A percentile compares a stretch with the other conserved stretches of the same genome.
phyloP scores from a whole-genome alignment of 2,888 invertebrate species.

The Tinea pellionella region DNA sequence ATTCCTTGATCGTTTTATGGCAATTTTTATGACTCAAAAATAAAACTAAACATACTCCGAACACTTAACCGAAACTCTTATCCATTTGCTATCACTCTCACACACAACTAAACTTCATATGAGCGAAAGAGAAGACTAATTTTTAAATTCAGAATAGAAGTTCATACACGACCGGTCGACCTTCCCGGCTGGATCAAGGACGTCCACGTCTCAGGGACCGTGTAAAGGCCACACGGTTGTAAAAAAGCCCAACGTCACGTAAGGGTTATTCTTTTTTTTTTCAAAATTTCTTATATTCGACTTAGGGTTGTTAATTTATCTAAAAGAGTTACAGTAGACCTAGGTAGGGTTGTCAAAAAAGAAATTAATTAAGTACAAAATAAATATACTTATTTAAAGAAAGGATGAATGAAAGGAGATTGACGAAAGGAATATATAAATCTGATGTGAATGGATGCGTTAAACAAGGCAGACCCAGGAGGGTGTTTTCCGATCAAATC shows the following conservation, averaged over 20 bases:
- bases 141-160: background rate
- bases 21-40: slow-evolving; percentile 45
- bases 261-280: background rate
- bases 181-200: slow-evolving; percentile 11
- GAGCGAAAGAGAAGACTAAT: background rate
- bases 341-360: too few species aligned
- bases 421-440: too few species aligned
- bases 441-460: too few species aligned
- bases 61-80: background rate
- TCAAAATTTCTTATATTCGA: background rate
- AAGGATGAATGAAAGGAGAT: too few species aligned
- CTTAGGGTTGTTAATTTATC: too few species aligned
- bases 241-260: background rate
- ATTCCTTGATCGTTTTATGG: slow-evolving; percentile 31
- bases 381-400: too few species aligned
- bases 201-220: slow-evolving; percentile 1
- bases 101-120: background rate
- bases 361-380: too few species aligned
- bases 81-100: background rate
- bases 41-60: background rate
- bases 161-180: slow-evolving; percentile 5
- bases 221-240: background rate
- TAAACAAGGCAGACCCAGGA: too few species aligned
- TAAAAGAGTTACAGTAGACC: too few species aligned
- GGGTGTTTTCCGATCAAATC: too few species aligned